Percentiles rank a stretch among this genome's conserved stretches.
These are phyloP conservation scores for Agrilus planipennis DNA, from an alignment of 1,140 invertebrate species.

Conservation along the genomic window DNA sequence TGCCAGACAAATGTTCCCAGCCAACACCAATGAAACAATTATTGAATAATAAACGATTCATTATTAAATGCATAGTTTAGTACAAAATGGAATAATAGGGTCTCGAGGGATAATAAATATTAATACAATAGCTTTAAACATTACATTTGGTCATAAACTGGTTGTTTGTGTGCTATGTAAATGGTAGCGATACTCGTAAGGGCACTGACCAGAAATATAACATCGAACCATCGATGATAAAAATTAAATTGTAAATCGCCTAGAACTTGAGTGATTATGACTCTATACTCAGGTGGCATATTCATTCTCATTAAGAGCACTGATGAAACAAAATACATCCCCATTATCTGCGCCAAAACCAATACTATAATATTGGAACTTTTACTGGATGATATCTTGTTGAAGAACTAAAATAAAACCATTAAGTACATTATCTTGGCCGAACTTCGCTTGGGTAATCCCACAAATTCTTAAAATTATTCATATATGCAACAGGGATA, in stretches of 20 bases:
- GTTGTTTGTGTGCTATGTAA: conserved; percentile 86
- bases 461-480: too few relatives aligned
- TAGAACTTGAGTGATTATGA: conserved; percentile 95
- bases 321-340: conserved; percentile 99
- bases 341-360: conserved; percentile 96
- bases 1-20: too few relatives aligned
- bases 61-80: too few relatives aligned
- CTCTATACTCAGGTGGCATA: conserved; percentile 95
- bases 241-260: conserved; percentile 99
- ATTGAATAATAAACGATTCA: too few relatives aligned
- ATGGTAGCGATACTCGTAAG: conserved; percentile 91
- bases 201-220: conserved; percentile 96
- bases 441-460: too few relatives aligned
- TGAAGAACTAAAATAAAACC: conserved; percentile 82
- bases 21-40: too few relatives aligned
- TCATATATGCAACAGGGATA: too few relatives aligned
- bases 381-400: conserved; percentile 98
- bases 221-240: conserved; percentile 99
- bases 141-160: conserved; percentile 36
- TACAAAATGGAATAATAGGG: too few relatives aligned
- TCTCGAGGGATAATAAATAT: too few relatives aligned
- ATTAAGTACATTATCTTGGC: neutral
- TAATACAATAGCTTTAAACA: too few relatives aligned
- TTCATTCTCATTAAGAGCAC: conserved; percentile 98
- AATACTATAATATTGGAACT: conserved; percentile 98